Evolutionary conservation across 2,797 vertebrate species (phyloP).

Genomic region (Urophycis tenuis): DNA sequence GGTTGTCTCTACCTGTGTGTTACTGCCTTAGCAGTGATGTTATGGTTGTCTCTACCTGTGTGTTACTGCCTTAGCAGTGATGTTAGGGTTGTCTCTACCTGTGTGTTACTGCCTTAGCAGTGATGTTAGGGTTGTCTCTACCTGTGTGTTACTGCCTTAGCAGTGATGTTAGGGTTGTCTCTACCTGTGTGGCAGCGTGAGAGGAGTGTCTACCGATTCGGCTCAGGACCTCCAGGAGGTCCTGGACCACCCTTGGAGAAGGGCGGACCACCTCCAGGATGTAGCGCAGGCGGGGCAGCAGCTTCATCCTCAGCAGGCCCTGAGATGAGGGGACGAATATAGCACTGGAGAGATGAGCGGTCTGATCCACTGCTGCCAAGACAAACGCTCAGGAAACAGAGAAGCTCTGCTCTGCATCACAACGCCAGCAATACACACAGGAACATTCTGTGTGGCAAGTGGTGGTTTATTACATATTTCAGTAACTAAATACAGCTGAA

Average conservation of each 20-base stretch:
- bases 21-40: too few species aligned
- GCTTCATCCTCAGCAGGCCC: constrained; percentile 89
- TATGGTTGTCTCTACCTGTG: too few species aligned
- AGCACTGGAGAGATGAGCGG: too few species aligned
- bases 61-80: too few species aligned
- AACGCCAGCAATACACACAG: neutral
- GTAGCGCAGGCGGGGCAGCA: constrained; percentile 88
- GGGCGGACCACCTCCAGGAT: constrained; percentile 87
- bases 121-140: too few species aligned
- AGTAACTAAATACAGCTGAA: neutral
- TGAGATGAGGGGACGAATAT: constrained; percentile 39
- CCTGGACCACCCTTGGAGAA: constrained; percentile 75
- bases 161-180: neutral
- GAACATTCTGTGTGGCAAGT: neutral
- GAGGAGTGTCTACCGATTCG: constrained; percentile 84
- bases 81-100: too few species aligned
- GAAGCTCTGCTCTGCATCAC: neutral
- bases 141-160: too few species aligned
- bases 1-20: too few species aligned
- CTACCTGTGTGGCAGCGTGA: constrained; percentile 77
- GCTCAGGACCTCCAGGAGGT: constrained; percentile 82
- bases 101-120: too few species aligned
- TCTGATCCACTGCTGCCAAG: neutral
- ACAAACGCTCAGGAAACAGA: neutral
- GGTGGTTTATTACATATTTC: neutral